phyloP scores from a whole-genome alignment of 1,140 invertebrate genomes.

The Elysia chlorotica region DNA sequence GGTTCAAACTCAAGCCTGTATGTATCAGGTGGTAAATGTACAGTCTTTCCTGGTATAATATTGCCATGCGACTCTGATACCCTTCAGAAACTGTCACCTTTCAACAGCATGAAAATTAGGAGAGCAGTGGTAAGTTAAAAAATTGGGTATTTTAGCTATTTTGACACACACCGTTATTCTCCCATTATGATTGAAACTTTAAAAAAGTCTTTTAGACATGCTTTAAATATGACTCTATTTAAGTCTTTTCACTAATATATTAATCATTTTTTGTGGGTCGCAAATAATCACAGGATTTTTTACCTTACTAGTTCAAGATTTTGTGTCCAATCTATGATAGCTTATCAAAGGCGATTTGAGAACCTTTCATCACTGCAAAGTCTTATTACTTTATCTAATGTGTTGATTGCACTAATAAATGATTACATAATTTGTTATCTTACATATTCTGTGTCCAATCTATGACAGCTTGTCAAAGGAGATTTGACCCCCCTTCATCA shows the following conservation, averaged over 20 bases:
- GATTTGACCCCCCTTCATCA: constrained; percentile 6
- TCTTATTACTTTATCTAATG: neutral
- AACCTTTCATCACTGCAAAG: neutral
- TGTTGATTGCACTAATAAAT: neutral
- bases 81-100: too few relatives aligned
- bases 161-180: too few relatives aligned
- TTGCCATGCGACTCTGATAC: too few relatives aligned
- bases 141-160: too few relatives aligned
- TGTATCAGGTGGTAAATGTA: too few relatives aligned
- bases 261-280: neutral
- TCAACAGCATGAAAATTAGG: too few relatives aligned
- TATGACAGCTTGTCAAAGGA: constrained; percentile 7
- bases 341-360: neutral
- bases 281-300: neutral
- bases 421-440: neutral
- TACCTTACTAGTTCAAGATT: neutral
- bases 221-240: too few relatives aligned
- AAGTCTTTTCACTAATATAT: neutral
- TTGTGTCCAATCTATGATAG: neutral
- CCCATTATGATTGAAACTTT: too few relatives aligned
- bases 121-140: too few relatives aligned
- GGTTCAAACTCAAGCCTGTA: too few relatives aligned
- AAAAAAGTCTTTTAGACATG: too few relatives aligned
- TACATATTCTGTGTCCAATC: neutral
- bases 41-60: too few relatives aligned